These are phyloP conservation scores for Aulostomus chinensis DNA, from an alignment of 2,797 vertebrate species.

Conservation along the genomic window DNA sequence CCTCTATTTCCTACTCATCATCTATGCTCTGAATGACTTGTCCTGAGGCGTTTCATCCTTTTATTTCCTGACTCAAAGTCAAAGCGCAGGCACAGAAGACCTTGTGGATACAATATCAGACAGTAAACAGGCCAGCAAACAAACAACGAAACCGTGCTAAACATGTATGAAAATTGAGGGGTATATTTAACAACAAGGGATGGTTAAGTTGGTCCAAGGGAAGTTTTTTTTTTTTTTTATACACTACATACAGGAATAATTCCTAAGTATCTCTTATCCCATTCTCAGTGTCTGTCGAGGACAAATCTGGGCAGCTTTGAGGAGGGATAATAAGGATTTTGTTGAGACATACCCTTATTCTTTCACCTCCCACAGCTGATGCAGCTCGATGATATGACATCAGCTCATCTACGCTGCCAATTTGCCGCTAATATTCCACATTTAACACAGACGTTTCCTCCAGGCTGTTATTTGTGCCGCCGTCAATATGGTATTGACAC, in stretches of 20 bases:
- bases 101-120: constrained; percentile 46
- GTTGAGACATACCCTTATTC: constrained; percentile 45
- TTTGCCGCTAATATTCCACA: constrained; percentile 46
- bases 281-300: constrained; percentile 13
- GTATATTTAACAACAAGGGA: no score
- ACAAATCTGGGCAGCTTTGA: constrained; percentile 33
- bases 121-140: constrained; percentile 35
- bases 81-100: constrained; percentile 52
- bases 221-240: no score
- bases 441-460: constrained; percentile 52
- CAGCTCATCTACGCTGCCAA: constrained; percentile 9
- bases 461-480: constrained; percentile 49
- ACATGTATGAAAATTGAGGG: no score
- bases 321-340: constrained; percentile 35
- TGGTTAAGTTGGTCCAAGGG: no score
- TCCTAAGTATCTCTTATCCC: no score
- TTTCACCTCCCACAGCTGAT: constrained; percentile 35
- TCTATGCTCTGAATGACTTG: constrained; percentile 57
- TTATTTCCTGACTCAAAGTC: constrained; percentile 67
- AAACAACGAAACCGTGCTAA: background rate
- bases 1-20: constrained; percentile 52
- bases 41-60: constrained; percentile 58
- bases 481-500: constrained; percentile 66
- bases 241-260: no score
- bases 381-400: constrained; percentile 34